These are phyloP conservation scores for Megaptera novaeangliae DNA, from an alignment of 2,113 vertebrate species.

Conservation along the genomic window DNA sequence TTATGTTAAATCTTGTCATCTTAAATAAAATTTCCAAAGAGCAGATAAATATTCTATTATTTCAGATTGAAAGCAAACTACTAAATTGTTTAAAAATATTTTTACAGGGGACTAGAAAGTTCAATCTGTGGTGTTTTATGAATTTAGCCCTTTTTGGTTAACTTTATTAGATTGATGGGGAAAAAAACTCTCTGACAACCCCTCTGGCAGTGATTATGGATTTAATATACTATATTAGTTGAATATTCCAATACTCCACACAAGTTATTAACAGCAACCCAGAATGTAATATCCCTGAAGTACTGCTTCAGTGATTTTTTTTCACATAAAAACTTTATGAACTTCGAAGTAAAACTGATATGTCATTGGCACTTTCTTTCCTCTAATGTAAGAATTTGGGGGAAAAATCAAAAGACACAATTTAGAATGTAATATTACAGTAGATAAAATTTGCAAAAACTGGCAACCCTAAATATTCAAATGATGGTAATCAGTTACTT, in stretches of 20 bases:
- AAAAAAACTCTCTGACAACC: neutral
- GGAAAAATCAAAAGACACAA: neutral
- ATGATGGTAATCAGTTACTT: neutral
- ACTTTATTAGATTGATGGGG: neutral
- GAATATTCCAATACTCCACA: conserved; percentile 53
- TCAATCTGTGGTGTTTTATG: neutral
- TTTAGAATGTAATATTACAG: neutral
- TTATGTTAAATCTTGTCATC: conserved; percentile 24
- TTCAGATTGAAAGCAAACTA: neutral
- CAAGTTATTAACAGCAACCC: conserved; percentile 43
- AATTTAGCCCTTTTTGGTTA: conserved; percentile 26
- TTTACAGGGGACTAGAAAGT: neutral
- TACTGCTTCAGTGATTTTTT: conserved; percentile 54
- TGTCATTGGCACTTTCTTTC: conserved; percentile 2
- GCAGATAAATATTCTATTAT: conserved; percentile 18
- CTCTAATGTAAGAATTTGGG: neutral
- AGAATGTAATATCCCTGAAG: conserved; percentile 33
- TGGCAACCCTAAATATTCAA: neutral
- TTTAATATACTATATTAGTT: conserved; percentile 50
- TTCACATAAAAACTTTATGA: conserved; percentile 62
- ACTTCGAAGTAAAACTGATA: conserved; percentile 36
- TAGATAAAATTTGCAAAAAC: neutral
- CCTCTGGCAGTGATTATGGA: conserved; percentile 37
- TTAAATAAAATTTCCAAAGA: conserved; percentile 6
- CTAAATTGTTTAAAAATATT: neutral